Conservation (phyloP, 92 coral and sea anemone genomes). For the Umimayanthus chanpuru region DNA sequence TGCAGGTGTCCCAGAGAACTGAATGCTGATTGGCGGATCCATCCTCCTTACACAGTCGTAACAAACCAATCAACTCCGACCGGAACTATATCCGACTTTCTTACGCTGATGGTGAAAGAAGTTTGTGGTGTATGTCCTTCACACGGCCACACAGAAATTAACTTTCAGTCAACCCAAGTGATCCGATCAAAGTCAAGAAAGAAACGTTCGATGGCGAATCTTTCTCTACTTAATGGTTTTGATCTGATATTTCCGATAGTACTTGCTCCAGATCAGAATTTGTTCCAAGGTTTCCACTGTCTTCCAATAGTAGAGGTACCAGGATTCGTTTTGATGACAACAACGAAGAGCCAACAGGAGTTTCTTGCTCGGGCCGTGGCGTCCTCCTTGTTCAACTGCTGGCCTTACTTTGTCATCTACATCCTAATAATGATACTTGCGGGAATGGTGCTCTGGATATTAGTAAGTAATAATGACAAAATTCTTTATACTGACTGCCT, state of each 20-base stretch:
- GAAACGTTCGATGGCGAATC: neutral
- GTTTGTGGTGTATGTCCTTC: neutral
- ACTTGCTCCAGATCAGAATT: neutral
- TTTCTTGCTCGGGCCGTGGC: neutral
- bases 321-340: constrained; percentile 1
- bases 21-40: neutral
- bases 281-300: neutral
- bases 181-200: neutral
- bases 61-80: constrained; percentile 8
- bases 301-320: constrained; percentile 1
- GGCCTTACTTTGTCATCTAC: neutral
- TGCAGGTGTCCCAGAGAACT: constrained; percentile 20
- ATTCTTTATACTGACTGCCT: too few relatives aligned
- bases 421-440: neutral
- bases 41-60: constrained; percentile 18
- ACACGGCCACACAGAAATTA: neutral
- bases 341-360: neutral
- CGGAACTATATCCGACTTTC: neutral
- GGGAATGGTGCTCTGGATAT: constrained; percentile 5
- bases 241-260: constrained; percentile 2
- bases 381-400: constrained; percentile 13
- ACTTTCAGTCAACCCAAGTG: neutral
- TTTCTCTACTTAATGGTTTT: neutral
- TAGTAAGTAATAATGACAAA: neutral
- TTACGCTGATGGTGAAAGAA: neutral